Base-by-base conservation (phyloP, 1,140 invertebrate species). In the Oncopodura yosiiana region DNA sequence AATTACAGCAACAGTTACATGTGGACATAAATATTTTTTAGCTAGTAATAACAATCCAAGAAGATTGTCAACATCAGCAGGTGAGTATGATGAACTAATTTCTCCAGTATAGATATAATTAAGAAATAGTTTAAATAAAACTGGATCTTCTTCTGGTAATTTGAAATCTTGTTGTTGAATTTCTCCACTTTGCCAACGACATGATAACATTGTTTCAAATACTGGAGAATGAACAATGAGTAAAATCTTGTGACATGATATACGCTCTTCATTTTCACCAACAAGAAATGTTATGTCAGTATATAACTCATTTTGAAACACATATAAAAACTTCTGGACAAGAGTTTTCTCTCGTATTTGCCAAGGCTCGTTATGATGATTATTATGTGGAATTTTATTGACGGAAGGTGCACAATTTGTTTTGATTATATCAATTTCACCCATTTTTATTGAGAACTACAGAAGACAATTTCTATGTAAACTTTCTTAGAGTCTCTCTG, bases 121-220 rank as follows among this genome's bases (percentile, higher is more conserved):
- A 4, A 61, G 49, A 34, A 61, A 55, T 11, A 61, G 27, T 34
- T 50, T 44, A 27, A 61, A 49, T 38, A 53, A 21, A 14, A 29
- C 21, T 12, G 50, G 48, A 36, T 56, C 41, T 38, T 61, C 59
- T 18, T 61, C 59, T 34, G 59, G 59, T 2, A 61, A 26, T 11
- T 44, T 43, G 30, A 32, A 30, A 34, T 45, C 36, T 50, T 36
- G 24, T 23, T 6, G 14, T 18, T 9, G 18, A 29, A 9, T 42
- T 21, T 42, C 23, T 37, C 21, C n/a, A 6, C 8, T 9, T 3
- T 46, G 41, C 55, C 55, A 57, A 5, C 55, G 30, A 5, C 24
- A 27, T 39, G 54, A 53, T 19, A 61, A 27, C 59, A 61, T 61
- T 24, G 59, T 53, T 26, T 61, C 59, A 57, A 61, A 61, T 2